A percentile compares a stretch with the other conserved stretches of the same genome.
phyloP scores from a whole-genome alignment of 2,888 invertebrate genomes.

The Thysanoteuthis rhombus region DNA sequence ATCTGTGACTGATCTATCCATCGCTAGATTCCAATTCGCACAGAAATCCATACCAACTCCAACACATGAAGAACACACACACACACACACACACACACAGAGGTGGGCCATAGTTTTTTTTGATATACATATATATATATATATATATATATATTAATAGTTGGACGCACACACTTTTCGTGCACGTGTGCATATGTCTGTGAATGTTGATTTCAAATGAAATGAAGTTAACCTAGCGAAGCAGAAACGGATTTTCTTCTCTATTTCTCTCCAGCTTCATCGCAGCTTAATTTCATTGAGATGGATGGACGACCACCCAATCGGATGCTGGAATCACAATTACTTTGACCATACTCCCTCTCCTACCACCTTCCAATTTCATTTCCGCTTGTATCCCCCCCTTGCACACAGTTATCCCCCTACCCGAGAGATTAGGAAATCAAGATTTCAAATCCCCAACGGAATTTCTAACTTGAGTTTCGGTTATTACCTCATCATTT shows the following conservation, averaged over 20 bases:
- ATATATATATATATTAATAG: too few species aligned
- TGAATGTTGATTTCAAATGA: neutral
- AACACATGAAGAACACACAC: too few species aligned
- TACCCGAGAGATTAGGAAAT: neutral
- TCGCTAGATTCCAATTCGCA: too few species aligned
- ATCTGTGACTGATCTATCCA: too few species aligned
- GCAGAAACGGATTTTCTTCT: neutral
- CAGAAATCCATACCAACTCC: too few species aligned
- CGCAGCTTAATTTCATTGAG: neutral
- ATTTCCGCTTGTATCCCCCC: neutral
- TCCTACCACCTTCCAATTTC: neutral
- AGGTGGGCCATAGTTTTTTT: too few species aligned
- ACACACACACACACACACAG: too few species aligned
- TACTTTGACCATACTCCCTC: neutral
- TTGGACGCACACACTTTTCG: too few species aligned
- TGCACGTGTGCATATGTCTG: neutral
- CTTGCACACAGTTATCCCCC: neutral
- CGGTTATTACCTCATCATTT: conserved; percentile 12
- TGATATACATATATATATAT: too few species aligned
- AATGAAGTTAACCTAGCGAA: neutral
- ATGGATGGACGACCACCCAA: neutral
- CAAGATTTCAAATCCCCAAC: neutral
- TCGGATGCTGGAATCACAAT: neutral
- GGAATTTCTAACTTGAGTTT: neutral
- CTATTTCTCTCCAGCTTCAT: neutral